Evolutionary conservation across 2,888 invertebrate genomes (phyloP).

Genomic region (Hirtodrosophila trivittata): DNA sequence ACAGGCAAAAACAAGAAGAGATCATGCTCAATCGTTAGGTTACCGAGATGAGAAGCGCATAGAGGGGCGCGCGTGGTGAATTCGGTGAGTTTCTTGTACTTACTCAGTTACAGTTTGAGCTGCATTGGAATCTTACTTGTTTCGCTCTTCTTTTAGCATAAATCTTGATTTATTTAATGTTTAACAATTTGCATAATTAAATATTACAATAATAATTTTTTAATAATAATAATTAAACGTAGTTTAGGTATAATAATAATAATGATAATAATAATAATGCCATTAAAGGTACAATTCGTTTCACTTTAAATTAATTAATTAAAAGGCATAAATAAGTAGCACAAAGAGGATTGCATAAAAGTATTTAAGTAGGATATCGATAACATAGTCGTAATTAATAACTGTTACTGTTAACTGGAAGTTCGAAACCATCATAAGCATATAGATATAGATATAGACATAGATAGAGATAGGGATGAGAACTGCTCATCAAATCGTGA

Average conservation of each 20-base stretch:
- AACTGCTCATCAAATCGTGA: too few relatives aligned
- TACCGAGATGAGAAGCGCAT: slow-evolving; percentile 20
- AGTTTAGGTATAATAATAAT: slow-evolving; percentile 35
- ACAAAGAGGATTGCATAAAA: slow-evolving; percentile 21
- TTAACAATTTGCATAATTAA: slow-evolving; percentile 66
- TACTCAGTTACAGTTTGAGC: slow-evolving; percentile 20
- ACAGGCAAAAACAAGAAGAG: background rate
- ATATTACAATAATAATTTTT: slow-evolving; percentile 48
- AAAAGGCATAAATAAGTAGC: slow-evolving; percentile 51
- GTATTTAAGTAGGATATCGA: slow-evolving; percentile 5
- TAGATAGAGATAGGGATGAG: too few relatives aligned
- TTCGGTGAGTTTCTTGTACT: slow-evolving; percentile 21
- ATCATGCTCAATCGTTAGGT: slow-evolving; percentile 10
- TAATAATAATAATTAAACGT: slow-evolving; percentile 33
- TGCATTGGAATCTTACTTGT: background rate
- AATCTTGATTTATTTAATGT: slow-evolving; percentile 58
- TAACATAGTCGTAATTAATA: too few relatives aligned
- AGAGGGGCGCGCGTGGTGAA: slow-evolving; percentile 8
- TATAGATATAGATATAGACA: background rate
- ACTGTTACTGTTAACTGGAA: slow-evolving; percentile 22
- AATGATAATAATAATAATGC: slow-evolving; percentile 56
- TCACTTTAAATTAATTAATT: slow-evolving; percentile 40
- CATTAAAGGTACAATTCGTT: slow-evolving; percentile 74
- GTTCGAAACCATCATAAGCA: slow-evolving; percentile 3
- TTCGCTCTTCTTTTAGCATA: slow-evolving; percentile 38